These are phyloP conservation scores for Acipenser ruthenus DNA, from an alignment of 2,797 vertebrate species.

Conservation along the genomic window DNA sequence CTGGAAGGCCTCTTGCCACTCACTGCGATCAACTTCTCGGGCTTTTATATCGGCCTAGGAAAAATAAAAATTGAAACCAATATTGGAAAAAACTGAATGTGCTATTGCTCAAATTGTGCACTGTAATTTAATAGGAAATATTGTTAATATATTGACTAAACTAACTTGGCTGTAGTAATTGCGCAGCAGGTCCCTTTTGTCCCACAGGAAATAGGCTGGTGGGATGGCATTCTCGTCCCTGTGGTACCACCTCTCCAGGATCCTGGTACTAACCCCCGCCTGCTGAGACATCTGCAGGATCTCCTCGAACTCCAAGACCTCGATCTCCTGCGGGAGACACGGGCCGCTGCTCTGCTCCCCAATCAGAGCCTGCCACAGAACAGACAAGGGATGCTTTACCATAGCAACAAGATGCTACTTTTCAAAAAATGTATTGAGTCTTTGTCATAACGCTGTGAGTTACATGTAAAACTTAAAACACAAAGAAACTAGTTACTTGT, in stretches of 20 bases:
- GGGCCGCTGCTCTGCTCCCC: conserved; percentile 56
- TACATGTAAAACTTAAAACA: too few relatives aligned
- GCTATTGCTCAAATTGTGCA: too few relatives aligned
- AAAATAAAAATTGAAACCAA: background rate
- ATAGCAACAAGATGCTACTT: too few relatives aligned
- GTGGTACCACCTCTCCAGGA: conserved; percentile 50
- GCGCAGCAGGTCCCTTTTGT: conserved; percentile 2
- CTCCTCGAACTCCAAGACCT: conserved; percentile 55
- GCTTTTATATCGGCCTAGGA: conserved; percentile 12
- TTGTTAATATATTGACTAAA: background rate
- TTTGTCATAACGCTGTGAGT: too few relatives aligned
- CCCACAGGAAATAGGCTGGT: conserved; percentile 47
- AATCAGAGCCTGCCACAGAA: conserved; percentile 51
- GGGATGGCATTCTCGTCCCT: conserved; percentile 64
- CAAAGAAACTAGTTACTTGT: too few relatives aligned
- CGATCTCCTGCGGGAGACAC: conserved; percentile 51
- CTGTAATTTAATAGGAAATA: too few relatives aligned
- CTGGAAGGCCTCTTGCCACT: conserved; percentile 24
- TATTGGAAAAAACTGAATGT: too few relatives aligned
- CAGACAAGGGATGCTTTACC: conserved; percentile 23
- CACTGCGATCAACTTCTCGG: conserved; percentile 11
- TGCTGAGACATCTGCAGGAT: conserved; percentile 51
- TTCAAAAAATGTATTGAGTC: too few relatives aligned
- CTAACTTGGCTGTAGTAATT: conserved; percentile 11
- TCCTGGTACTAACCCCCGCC: conserved; percentile 39